Base-by-base conservation (phyloP, 1,140 invertebrate species). In the Bombus confusus region DNA sequence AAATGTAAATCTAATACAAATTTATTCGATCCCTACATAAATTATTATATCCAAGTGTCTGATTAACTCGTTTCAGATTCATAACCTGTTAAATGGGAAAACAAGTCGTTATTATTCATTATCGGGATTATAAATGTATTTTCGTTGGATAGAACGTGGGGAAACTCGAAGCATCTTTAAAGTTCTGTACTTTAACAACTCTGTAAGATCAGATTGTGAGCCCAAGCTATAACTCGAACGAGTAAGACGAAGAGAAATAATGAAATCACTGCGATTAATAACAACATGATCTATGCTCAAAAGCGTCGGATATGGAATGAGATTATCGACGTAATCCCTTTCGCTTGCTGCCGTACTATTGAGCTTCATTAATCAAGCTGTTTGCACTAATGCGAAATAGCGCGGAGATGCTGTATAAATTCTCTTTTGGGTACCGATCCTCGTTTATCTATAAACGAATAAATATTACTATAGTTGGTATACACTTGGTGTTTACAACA, bases 281-380 rank as follows among this genome's bases (percentile, higher is more conserved):
- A 68, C 15, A 68, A 8, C 41, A 43, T 52, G 77, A 80, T 80
- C 77, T 64, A 69, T 52, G 77, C 31, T 52, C 34, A 71, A 74
- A 64, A 37, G 62, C 43, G 34, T 15, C 34, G 74, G 74, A 57
- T 69, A 81, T 73, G 39, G 69, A 81, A 73, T 15, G 75, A 43
- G 64, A 47, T 78, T 83, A 83, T 78, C 74, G 34, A 41, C 47
- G 73, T 59, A 25, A 83, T 77, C 62, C 28, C 64, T 59, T 83
- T 83, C 41, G n/a, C 34, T 52, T 52, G 47, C 47, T 52, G 47
- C 64, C 25, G n/a, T 62, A 39, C 62, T 43, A 28, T 37, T 41
- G 62, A 31, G 64, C 43, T 78, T 78, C 82, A 78, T 83, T 83
- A 83, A 83, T 83, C 82, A 83, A 78, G 18, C 74, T 71, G 59